Percentiles rank a stretch among this genome's conserved stretches.
Evolutionary conservation across 2,888 invertebrate genomes (phyloP).

Genomic region (Tuta absoluta): DNA sequence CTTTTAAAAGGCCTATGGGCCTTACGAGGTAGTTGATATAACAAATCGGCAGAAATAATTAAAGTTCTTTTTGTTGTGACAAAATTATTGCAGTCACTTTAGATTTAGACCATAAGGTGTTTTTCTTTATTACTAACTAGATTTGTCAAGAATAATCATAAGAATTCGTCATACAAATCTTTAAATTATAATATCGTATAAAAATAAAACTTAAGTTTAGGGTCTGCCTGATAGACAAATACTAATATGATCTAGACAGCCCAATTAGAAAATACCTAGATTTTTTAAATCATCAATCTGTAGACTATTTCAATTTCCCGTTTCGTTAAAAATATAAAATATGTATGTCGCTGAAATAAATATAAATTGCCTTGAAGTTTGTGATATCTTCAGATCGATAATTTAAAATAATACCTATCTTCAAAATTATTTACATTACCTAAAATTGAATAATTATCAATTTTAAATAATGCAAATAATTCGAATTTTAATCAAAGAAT

Average conservation of each 20-base stretch:
- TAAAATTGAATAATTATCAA: too few relatives aligned
- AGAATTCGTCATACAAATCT: constrained; percentile 48
- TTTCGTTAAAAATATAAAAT: background rate
- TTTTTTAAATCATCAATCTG: constrained; percentile 37
- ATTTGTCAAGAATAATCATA: constrained; percentile 46
- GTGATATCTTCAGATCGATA: constrained; percentile 3
- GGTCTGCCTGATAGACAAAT: constrained; percentile 53
- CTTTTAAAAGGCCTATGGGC: too few relatives aligned
- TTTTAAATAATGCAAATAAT: background rate
- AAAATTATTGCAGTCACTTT: background rate
- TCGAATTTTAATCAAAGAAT: background rate
- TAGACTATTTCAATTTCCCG: background rate
- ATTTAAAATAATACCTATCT: background rate
- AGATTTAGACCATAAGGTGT: constrained; percentile 9
- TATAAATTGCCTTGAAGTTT: background rate
- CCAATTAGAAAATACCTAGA: constrained; percentile 42
- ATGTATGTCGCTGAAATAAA: background rate
- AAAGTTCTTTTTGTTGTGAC: background rate
- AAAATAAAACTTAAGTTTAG: constrained; percentile 38
- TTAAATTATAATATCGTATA: constrained; percentile 25
- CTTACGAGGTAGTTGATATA: constrained; percentile 6
- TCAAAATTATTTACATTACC: too few relatives aligned
- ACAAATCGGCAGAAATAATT: background rate
- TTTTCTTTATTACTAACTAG: constrained; percentile 38
- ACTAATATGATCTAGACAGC: constrained; percentile 48